Percentiles rank a stretch among this genome's conserved stretches.
phyloP scores from a whole-genome alignment of 2,888 invertebrate genomes.

The Melipona beecheii region DNA sequence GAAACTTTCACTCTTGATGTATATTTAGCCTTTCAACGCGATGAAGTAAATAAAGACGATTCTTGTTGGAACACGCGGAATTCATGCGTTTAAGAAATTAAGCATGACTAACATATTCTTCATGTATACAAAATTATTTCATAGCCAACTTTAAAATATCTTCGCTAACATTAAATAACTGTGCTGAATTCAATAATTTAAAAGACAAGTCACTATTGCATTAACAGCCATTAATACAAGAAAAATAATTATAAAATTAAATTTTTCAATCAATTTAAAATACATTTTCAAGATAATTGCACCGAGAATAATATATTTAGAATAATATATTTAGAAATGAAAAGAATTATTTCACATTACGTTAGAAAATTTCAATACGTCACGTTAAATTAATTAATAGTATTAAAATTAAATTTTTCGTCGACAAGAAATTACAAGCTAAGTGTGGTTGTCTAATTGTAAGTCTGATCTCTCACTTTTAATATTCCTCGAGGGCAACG shows the following conservation, averaged over 20 bases:
- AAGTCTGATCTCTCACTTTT: not conserved
- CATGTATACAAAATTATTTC: not conserved
- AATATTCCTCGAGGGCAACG: not conserved
- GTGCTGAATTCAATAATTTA: not conserved
- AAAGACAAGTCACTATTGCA: not conserved
- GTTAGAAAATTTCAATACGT: no score
- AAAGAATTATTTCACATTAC: no score
- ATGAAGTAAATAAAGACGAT: not conserved
- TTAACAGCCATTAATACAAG: not conserved
- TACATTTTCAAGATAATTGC: not conserved
- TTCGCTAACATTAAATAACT: not conserved
- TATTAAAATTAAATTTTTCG: not conserved
- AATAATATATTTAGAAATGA: no score
- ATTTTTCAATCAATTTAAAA: not conserved
- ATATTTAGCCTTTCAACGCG: not conserved
- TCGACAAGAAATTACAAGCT: not conserved
- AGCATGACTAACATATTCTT: not conserved
- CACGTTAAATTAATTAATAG: not conserved
- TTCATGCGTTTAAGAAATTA: not conserved
- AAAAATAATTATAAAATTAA: not conserved
- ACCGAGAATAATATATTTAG: no score
- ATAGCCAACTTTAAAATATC: not conserved
- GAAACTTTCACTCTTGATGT: not conserved
- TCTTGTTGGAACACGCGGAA: not conserved
- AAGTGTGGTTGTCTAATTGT: not conserved